A percentile compares a stretch with the other conserved stretches of the same genome.
Evolutionary conservation across 2,888 invertebrate species (phyloP).

Genomic region (Epinotia ramella): DNA sequence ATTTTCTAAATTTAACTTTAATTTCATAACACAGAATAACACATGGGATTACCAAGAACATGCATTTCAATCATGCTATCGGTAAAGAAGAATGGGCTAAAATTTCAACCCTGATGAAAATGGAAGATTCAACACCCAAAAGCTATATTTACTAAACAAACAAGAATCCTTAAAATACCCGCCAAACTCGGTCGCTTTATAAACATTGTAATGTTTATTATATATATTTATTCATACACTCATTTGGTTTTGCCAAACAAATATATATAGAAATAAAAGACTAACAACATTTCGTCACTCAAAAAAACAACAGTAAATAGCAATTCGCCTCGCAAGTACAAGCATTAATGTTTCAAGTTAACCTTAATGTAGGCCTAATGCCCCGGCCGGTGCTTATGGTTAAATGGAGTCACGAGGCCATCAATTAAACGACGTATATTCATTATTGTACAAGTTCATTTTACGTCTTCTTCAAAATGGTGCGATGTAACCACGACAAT

Average conservation of each 20-base stretch:
- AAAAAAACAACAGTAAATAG: conserved; percentile 66
- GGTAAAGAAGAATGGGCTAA: not conserved
- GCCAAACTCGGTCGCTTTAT: not conserved
- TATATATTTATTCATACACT: not conserved
- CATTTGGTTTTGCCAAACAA: conserved; percentile 5
- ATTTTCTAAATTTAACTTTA: too few species aligned
- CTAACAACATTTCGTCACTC: not conserved
- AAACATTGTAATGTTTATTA: not conserved
- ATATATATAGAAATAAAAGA: not conserved
- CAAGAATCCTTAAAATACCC: not conserved
- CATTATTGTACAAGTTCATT: not conserved
- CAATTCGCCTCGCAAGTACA: conserved; percentile 65
- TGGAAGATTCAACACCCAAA: not conserved
- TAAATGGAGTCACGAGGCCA: conserved; percentile 53
- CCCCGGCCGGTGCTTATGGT: conserved; percentile 49
- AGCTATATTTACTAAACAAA: not conserved
- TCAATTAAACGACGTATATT: conserved; percentile 20
- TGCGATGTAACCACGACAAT: not conserved
- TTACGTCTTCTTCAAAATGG: conserved; percentile 9
- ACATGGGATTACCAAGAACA: too few species aligned
- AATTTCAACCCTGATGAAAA: not conserved
- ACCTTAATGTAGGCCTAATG: conserved; percentile 67
- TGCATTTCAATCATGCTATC: too few species aligned
- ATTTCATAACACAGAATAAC: too few species aligned
- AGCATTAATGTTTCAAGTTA: conserved; percentile 64